Conservation (phyloP, 2,797 vertebrate genomes). For the Melanitta fusca region DNA sequence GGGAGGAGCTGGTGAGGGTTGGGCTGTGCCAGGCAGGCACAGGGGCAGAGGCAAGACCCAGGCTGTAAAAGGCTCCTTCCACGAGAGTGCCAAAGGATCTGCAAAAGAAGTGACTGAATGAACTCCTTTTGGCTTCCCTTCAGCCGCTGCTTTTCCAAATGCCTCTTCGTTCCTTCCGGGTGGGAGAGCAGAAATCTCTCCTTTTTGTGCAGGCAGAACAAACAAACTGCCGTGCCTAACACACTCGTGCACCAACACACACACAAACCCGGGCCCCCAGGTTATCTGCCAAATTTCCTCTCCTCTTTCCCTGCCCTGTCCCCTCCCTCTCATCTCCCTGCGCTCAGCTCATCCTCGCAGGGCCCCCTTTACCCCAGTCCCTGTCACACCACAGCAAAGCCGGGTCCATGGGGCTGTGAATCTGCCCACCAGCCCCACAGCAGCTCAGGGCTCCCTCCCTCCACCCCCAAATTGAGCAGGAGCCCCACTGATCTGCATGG, state of each 20-base stretch:
- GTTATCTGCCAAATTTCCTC: neutral
- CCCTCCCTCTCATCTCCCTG: neutral
- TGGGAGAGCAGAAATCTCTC: neutral
- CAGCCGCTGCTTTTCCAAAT: neutral
- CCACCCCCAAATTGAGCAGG: neutral
- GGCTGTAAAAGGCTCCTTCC: neutral
- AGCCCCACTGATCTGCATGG: neutral
- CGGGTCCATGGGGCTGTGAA: neutral
- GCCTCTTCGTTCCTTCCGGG: neutral
- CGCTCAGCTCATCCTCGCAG: neutral
- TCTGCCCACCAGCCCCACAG: neutral
- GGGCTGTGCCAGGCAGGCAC: neutral
- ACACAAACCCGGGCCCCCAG: neutral
- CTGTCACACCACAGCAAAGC: neutral
- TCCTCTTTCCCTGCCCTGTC: neutral
- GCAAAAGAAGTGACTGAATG: neutral
- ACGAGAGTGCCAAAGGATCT: neutral
- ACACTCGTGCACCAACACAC: fast-evolving
- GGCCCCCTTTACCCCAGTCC: neutral
- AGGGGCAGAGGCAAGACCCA: neutral
- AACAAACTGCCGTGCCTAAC: fast-evolving
- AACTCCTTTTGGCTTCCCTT: neutral
- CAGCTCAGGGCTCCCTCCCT: neutral
- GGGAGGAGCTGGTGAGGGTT: neutral
- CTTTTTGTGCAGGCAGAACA: neutral